A percentile compares a stretch with the other conserved stretches of the same genome.
phyloP scores from a whole-genome alignment of 2,797 vertebrate genomes.

The Pantherophis vulpinus region DNA sequence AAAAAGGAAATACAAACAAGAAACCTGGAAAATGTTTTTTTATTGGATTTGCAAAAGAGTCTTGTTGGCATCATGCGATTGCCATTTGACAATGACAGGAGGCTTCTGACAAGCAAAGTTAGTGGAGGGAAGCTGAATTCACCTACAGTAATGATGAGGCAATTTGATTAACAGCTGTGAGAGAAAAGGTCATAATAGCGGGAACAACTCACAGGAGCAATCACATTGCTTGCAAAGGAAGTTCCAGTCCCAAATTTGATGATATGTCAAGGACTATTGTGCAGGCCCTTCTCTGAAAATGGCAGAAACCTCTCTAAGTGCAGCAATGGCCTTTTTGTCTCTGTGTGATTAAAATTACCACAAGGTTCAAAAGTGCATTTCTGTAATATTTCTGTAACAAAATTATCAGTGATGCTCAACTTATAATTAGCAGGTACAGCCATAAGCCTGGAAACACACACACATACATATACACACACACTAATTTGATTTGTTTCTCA shows the following conservation, averaged over 20 bases:
- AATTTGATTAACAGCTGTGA: background rate
- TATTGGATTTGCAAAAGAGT: background rate
- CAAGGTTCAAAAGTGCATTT: constrained; percentile 28
- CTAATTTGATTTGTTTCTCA: constrained; percentile 33
- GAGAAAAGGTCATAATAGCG: background rate
- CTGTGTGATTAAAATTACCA: background rate
- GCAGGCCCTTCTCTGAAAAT: background rate
- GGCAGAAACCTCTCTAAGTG: background rate
- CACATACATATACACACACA: background rate
- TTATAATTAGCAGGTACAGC: constrained; percentile 36
- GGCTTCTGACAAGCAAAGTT: background rate
- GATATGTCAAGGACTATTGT: background rate
- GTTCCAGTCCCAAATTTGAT: background rate
- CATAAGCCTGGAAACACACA: constrained; percentile 8
- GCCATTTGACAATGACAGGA: background rate
- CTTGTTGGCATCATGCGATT: background rate
- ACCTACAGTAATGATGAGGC: background rate
- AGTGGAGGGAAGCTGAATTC: background rate
- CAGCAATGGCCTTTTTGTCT: background rate
- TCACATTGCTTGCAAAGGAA: background rate
- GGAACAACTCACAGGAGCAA: background rate
- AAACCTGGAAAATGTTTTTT: background rate
- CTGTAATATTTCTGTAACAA: constrained; percentile 4
- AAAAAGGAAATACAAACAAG: background rate
- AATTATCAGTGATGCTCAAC: constrained; percentile 16